Conservation (phyloP, 2,113 vertebrate genomes). For the Forbesichthys papilliferus region DNA sequence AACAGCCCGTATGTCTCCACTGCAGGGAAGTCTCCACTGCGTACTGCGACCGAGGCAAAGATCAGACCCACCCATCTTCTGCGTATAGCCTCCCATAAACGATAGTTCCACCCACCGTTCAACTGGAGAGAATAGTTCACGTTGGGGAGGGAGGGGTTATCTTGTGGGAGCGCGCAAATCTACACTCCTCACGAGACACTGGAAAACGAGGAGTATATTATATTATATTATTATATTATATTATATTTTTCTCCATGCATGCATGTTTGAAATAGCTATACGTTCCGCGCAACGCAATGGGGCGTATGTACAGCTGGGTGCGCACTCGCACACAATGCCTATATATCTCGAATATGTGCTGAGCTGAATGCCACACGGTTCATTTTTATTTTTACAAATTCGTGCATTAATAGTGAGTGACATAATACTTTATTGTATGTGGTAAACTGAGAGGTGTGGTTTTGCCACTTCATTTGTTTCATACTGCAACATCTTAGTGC, state of each 20-base stretch:
- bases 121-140: neutral
- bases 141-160: neutral
- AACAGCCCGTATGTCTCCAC: constrained; percentile 39
- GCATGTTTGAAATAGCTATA: constrained; percentile 47
- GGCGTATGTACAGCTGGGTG: constrained; percentile 41
- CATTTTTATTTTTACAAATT: constrained; percentile 18
- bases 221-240: too few species aligned
- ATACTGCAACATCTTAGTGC: constrained; percentile 2
- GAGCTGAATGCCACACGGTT: constrained; percentile 55
- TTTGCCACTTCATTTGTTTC: constrained; percentile 14
- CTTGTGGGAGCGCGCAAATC: constrained; percentile 26
- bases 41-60: constrained; percentile 67
- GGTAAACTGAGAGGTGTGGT: constrained; percentile 21
- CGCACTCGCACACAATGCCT: constrained; percentile 45
- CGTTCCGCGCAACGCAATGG: constrained; percentile 13
- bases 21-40: constrained; percentile 59
- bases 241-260: constrained; percentile 48
- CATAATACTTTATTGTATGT: constrained; percentile 1
- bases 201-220: constrained; percentile 33
- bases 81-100: constrained; percentile 77
- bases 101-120: neutral
- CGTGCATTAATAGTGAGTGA: too few species aligned
- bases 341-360: constrained; percentile 54
- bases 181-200: constrained; percentile 11
- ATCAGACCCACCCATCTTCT: constrained; percentile 79